These are phyloP conservation scores for Neodiprion fabricii DNA, from an alignment of 1,140 invertebrate genomes.

Conservation along the genomic window DNA sequence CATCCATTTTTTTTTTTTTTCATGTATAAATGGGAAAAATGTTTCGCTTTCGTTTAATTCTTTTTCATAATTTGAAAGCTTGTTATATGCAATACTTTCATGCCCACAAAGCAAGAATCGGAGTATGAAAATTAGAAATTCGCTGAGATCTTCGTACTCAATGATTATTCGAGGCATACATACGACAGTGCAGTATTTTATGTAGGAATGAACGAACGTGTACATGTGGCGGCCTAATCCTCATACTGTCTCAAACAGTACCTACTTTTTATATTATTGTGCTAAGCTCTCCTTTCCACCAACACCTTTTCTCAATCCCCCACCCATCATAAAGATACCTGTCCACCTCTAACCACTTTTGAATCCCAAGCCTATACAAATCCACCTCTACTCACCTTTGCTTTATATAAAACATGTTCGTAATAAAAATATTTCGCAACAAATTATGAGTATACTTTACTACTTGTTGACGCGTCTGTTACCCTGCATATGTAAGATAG, in stretches of 20 bases:
- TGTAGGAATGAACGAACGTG: constrained; percentile 33
- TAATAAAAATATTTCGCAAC: constrained; percentile 47
- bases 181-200: constrained; percentile 37
- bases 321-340: constrained; percentile 31
- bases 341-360: constrained; percentile 22
- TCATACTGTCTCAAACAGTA: constrained; percentile 50
- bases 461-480: too few species aligned
- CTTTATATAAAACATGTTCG: constrained; percentile 60
- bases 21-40: neutral
- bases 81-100: too few species aligned
- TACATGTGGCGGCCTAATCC: constrained; percentile 56
- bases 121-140: neutral
- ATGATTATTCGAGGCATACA: constrained; percentile 30
- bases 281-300: constrained; percentile 39
- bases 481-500: too few species aligned
- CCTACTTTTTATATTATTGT: constrained; percentile 62
- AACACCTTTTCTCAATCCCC: constrained; percentile 26
- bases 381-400: constrained; percentile 46
- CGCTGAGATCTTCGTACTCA: neutral
- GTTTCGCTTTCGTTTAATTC: too few species aligned
- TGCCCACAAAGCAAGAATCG: too few species aligned
- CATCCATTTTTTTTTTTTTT: neutral
- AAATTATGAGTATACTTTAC: neutral
- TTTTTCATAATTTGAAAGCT: too few species aligned
- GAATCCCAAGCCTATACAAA: constrained; percentile 33